Evolutionary conservation across 2,113 vertebrate genomes (phyloP).

Genomic region (Antechinus stuartii): DNA sequence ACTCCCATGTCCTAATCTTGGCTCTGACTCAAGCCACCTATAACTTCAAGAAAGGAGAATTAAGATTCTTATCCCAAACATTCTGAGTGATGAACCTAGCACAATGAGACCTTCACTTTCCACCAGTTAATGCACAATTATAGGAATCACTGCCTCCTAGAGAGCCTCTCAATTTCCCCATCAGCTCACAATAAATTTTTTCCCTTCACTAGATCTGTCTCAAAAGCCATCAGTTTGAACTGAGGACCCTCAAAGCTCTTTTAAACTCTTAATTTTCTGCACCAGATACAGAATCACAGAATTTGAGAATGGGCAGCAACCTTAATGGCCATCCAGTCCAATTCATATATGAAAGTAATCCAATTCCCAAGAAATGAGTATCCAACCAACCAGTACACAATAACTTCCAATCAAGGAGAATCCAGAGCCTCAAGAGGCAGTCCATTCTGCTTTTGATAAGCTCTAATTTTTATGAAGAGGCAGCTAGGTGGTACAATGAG

Average conservation of each 20-base stretch:
- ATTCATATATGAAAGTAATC: not conserved
- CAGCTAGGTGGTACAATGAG: not conserved
- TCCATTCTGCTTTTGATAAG: not conserved
- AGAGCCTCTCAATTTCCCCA: not conserved
- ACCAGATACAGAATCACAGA: not conserved
- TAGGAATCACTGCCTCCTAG: not conserved
- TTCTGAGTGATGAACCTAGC: conserved; percentile 19
- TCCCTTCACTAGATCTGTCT: not conserved
- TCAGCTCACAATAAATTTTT: not conserved
- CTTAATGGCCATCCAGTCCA: not conserved
- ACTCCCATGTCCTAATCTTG: not conserved
- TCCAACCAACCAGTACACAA: not conserved
- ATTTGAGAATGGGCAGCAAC: not conserved
- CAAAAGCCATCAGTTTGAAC: not conserved
- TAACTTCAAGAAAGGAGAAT: not conserved
- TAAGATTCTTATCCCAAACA: not conserved
- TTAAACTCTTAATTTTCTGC: not conserved
- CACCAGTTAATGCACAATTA: not conserved
- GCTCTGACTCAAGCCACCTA: not conserved
- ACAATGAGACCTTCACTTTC: not conserved
- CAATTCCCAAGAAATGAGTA: not conserved
- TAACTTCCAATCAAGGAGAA: not conserved
- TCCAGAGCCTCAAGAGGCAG: not conserved
- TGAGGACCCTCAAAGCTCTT: not conserved
- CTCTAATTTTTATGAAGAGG: not conserved